Evolutionary conservation across 2,888 invertebrate species (phyloP).

Genomic region (Pelosia muscerda): DNA sequence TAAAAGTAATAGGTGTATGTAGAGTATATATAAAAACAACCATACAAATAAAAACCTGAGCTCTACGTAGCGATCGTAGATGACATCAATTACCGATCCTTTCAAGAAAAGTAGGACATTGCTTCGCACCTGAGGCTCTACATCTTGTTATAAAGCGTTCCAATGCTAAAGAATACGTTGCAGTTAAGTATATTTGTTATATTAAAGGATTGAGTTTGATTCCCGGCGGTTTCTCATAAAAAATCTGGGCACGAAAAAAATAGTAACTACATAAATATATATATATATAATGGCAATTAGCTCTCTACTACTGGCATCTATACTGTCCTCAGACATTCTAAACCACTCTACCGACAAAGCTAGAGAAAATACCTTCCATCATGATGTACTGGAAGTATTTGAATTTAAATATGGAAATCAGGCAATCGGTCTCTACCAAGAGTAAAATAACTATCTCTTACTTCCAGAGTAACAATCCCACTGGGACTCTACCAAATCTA

Average conservation of each 20-base stretch:
- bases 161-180: neutral
- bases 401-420: conserved; percentile 9
- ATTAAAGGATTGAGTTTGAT: too few relatives aligned
- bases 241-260: too few relatives aligned
- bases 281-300: too few relatives aligned
- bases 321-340: neutral
- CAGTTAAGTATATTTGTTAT: neutral
- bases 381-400: neutral
- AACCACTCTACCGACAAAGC: conserved; percentile 1
- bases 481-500: neutral
- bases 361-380: neutral
- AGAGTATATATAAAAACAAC: neutral
- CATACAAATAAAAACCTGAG: neutral
- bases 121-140: neutral
- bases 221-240: too few relatives aligned
- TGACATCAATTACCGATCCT: neutral
- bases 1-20: neutral
- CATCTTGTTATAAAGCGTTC: neutral
- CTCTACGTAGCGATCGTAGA: neutral
- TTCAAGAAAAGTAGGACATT: neutral
- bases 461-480: neutral
- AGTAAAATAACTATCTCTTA: conserved; percentile 4
- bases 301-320: neutral
- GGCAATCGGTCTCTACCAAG: conserved; percentile 9
- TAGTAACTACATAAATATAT: too few relatives aligned